A percentile compares a stretch with the other conserved stretches of the same genome.
Evolutionary conservation across 1,140 invertebrate genomes (phyloP).

Genomic region (Zaprionus ornatus): DNA sequence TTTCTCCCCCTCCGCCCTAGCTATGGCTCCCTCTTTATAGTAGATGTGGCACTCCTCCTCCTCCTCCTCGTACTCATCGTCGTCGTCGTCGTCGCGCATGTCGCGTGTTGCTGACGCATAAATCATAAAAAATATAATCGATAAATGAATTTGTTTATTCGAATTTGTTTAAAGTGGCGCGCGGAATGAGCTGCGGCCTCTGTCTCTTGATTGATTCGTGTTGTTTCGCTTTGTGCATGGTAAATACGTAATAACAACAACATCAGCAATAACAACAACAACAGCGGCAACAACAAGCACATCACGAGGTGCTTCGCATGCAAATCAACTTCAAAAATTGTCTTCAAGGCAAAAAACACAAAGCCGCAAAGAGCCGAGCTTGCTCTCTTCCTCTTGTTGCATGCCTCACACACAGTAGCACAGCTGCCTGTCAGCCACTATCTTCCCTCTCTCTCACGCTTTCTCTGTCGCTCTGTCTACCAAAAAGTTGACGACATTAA

Average conservation of each 20-base stretch:
- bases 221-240: conserved; percentile 37
- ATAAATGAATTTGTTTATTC: conserved; percentile 78
- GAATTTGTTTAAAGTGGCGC: conserved; percentile 80
- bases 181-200: conserved; percentile 49
- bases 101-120: conserved; percentile 79
- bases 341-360: conserved; percentile 25
- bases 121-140: conserved; percentile 72
- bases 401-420: conserved; percentile 48
- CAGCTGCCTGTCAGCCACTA: conserved; percentile 45
- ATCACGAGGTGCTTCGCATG: conserved; percentile 56
- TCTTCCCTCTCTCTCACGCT: not conserved
- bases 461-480: not conserved
- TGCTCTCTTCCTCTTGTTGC: conserved; percentile 38
- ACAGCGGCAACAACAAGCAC: conserved; percentile 24
- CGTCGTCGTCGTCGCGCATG: conserved; percentile 35
- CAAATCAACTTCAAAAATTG: conserved; percentile 66
- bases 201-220: conserved; percentile 68
- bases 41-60: conserved; percentile 23
- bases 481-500: conserved; percentile 77
- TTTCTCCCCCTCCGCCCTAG: not conserved
- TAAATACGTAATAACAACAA: conserved; percentile 63
- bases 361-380: conserved; percentile 29
- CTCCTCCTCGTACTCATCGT: not conserved
- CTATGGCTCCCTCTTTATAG: not conserved
- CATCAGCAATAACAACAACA: conserved; percentile 32